These are phyloP conservation scores for Eublepharis macularius DNA, from an alignment of 2,113 vertebrate genomes.

Conservation along the genomic window DNA sequence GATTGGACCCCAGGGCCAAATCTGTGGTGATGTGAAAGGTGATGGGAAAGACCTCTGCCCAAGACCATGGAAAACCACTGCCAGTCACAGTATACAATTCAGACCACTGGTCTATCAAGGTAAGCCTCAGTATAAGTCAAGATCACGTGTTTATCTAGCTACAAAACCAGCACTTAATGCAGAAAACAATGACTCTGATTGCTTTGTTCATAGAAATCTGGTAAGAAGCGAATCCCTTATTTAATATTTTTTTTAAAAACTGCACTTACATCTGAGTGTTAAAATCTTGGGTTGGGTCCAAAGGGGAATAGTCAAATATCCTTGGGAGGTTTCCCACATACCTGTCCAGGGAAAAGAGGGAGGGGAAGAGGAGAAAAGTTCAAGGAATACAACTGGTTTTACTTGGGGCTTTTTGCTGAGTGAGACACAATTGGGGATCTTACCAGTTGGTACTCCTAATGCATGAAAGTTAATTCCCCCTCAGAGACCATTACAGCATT, in stretches of 20 bases:
- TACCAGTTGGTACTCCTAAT: not conserved
- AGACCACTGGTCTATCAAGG: too few species aligned
- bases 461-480: not conserved
- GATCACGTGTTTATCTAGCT: too few species aligned
- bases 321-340: conserved; percentile 96
- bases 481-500: not conserved
- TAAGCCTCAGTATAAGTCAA: too few species aligned
- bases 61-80: too few species aligned
- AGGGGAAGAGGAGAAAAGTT: conserved; percentile 6
- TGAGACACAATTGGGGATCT: not conserved
- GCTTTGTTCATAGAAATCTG: not conserved
- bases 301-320: conserved; percentile 97
- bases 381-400: not conserved
- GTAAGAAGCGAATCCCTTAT: not conserved
- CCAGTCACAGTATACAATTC: too few species aligned
- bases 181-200: not conserved
- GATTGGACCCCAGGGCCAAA: too few species aligned
- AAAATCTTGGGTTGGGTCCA: conserved; percentile 97
- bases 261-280: conserved; percentile 95
- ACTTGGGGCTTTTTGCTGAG: not conserved
- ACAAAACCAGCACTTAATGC: not conserved
- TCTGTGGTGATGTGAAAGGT: too few species aligned
- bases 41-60: too few species aligned
- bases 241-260: not conserved
- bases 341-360: conserved; percentile 73